Conservation (phyloP, 2,797 vertebrate genomes). For the Eremophila alpestris region DNA sequence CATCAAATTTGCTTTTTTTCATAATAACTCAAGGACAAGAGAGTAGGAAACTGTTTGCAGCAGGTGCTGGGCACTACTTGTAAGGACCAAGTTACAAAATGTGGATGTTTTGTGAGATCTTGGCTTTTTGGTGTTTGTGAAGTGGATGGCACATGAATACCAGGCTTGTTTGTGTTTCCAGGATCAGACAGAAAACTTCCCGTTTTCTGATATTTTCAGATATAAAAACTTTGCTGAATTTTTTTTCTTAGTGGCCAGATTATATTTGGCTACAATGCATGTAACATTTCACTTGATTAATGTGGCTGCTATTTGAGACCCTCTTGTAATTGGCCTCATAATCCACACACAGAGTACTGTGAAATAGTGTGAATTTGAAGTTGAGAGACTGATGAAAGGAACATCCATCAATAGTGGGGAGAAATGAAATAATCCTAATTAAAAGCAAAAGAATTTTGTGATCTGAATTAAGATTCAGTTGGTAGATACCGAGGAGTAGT, state of each 20-base stretch:
- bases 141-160: not conserved
- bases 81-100: not conserved
- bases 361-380: not conserved
- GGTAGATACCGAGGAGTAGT: not conserved
- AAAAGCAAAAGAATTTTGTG: not conserved
- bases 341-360: not conserved
- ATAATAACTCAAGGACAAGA: not conserved
- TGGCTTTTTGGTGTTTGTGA: not conserved
- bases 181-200: not conserved
- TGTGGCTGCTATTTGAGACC: not conserved
- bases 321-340: not conserved
- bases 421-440: slow-evolving; percentile 10
- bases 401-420: not conserved
- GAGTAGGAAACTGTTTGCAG: not conserved
- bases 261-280: not conserved
- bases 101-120: not conserved
- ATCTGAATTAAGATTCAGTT: not conserved
- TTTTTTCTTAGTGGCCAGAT: not conserved
- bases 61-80: not conserved
- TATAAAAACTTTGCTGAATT: not conserved
- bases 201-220: not conserved
- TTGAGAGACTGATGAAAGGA: not conserved
- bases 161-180: not conserved
- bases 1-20: not conserved
- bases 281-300: not conserved